Base-by-base conservation (phyloP, 2,888 invertebrate genomes). In the Epinotia brunnichana region DNA sequence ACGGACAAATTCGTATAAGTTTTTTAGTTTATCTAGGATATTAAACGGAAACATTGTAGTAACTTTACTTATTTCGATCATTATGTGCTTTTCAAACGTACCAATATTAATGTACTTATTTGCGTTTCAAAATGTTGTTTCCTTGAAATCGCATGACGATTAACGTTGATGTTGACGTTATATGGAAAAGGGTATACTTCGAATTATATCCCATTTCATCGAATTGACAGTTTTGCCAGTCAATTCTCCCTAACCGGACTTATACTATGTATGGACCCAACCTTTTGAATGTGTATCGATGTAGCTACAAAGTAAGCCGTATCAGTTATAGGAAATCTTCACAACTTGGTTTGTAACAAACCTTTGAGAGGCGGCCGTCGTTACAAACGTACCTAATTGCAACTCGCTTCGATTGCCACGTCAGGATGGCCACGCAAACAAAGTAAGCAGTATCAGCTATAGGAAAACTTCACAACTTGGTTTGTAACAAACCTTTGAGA, bases 311-410 rank as follows among this genome's bases (percentile, higher is more conserved):
- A 39, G 21, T 54, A 41, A 35, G 48, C 15, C 19, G 63, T 64
- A 64, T 57, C 57, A 64, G 59, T 53, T 64, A 66, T 66, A 60
- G 29, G 70, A 64, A 53, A 66, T 60, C 66, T 71, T 17, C 41
- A 0, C 54, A 7, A 41, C 64, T 64, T 17, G 59, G 39, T 64
- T 64, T 59, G 29, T 39, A 53, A 29, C 48, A 29, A 63, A 48
- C 62, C 69, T 70, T 71, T 66, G 70, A 70, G 53, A 24, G n/a
- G 56, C 63, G 51, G 17, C 39, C 41, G 24, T 64, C 64, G 69
- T 56, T 56, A 56, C 15, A 41, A 53, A 59, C 21, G 39, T 13
- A 17, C 70, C 59, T 66, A 66, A 71, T 71, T 71, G 70, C 60
- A 60, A 70, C 54, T 67, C 21, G 53, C 29, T 48, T 41, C 48